Percentiles rank a stretch among this genome's conserved stretches.
These are phyloP conservation scores for Spilogale gracilis DNA, from an alignment of 2,113 vertebrate genomes.

Conservation along the genomic window DNA sequence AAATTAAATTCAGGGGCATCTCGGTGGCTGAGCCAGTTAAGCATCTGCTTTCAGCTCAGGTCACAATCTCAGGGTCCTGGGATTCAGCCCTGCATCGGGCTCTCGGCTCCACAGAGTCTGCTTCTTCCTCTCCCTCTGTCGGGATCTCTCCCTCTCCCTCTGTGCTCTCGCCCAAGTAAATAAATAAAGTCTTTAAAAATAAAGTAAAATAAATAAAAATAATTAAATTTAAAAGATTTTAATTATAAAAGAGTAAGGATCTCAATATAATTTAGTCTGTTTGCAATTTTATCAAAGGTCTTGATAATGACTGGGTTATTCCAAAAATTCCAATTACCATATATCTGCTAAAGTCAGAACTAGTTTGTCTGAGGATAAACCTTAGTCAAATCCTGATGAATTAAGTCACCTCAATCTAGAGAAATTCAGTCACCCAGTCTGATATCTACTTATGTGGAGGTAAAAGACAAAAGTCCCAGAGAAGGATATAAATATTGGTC, in stretches of 20 bases:
- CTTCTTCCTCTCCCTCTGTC: too few relatives aligned
- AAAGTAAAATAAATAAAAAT: background rate
- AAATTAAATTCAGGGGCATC: background rate
- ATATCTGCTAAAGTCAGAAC: background rate
- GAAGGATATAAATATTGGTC: background rate
- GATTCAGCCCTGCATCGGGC: too few relatives aligned
- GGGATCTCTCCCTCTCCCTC: too few relatives aligned
- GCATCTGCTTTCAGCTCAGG: too few relatives aligned
- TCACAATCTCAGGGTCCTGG: too few relatives aligned
- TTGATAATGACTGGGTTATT: background rate
- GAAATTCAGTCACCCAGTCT: background rate
- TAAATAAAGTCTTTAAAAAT: too few relatives aligned
- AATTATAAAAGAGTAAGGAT: background rate
- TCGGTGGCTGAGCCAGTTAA: too few relatives aligned
- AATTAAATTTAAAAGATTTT: background rate
- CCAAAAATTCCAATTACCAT: conserved; percentile 42
- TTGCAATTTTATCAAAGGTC: background rate
- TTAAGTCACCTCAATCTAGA: background rate
- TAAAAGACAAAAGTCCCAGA: background rate
- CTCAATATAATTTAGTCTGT: conserved; percentile 2
- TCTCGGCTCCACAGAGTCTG: too few relatives aligned
- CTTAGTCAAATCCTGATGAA: background rate
- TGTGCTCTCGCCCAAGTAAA: too few relatives aligned
- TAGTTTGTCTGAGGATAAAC: background rate
- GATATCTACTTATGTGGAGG: background rate